Conservation (phyloP, 1,140 invertebrate species). For the Camponotus vicinus region DNA sequence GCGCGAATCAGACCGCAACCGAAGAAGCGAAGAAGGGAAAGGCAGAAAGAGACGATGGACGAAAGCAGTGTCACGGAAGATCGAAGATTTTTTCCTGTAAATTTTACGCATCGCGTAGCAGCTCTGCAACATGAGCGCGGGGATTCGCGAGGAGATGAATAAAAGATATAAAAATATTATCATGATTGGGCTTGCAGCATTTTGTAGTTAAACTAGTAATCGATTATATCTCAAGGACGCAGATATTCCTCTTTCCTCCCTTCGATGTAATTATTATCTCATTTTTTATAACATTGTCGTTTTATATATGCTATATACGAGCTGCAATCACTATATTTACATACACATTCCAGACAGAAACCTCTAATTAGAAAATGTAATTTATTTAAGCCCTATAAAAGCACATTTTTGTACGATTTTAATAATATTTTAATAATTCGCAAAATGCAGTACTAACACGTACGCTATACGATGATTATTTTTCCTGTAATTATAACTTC, state of each 20-base stretch:
- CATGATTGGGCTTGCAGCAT: too few relatives aligned
- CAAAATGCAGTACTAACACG: background rate
- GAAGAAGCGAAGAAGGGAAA: slow-evolving; percentile 38
- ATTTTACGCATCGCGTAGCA: slow-evolving; percentile 57
- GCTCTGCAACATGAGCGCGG: background rate
- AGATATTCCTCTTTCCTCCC: background rate
- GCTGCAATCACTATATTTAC: too few relatives aligned
- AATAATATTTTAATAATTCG: background rate
- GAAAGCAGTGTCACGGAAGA: slow-evolving; percentile 46
- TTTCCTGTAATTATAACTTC: background rate
- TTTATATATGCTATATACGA: too few relatives aligned
- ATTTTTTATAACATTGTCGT: background rate
- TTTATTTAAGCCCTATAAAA: background rate
- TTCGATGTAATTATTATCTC: background rate
- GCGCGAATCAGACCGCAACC: slow-evolving; percentile 46
- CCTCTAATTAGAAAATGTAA: background rate
- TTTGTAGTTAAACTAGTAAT: background rate
- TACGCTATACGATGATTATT: background rate
- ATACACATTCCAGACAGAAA: background rate
- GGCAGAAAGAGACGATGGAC: slow-evolving; percentile 13
- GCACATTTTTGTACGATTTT: background rate
- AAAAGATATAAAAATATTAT: slow-evolving; percentile 40
- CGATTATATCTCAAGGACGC: background rate
- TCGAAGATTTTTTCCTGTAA: slow-evolving; percentile 47
- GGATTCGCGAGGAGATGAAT: slow-evolving; percentile 31